Base-by-base conservation (phyloP, 2,113 vertebrate genomes). In the Antidorcas marsupialis region DNA sequence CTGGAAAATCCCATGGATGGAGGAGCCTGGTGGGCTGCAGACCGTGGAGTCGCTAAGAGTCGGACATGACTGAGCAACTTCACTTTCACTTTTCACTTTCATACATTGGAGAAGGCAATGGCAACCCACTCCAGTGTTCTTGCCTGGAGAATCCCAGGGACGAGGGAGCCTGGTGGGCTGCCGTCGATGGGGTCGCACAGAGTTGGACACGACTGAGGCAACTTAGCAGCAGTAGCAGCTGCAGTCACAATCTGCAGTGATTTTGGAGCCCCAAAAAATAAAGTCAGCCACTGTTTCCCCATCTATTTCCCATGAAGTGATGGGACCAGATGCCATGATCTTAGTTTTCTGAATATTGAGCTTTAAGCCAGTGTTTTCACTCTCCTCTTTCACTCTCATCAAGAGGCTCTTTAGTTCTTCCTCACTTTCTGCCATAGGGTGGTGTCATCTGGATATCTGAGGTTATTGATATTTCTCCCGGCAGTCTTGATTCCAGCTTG, bases 271-370 rank as follows among this genome's bases (percentile, higher is more conserved):
- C 4, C 0, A 0, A 2, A 67, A 67, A 67, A n/a, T 67, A 19
- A n/a, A 67, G 8, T 67, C 8, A 0, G 17, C 0, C 64, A 67
- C 4, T 67, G 64, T 67, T 67, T 67, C 64, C 2, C n/a, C 64
- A 36, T 71, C n/a, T 71, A 23, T 36, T 71, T 71, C 5, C 64
- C 64, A 36, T 71, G 64, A 36, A 36, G 19, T 36, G 64, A 71
- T 71, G 64, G 64, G n/a, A 71, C 0, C 0, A 0, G 9, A 12
- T 71, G 4, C n/a, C n/a, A 71, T 36, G n/a, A 36, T 71, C n/a
- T 71, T 36, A 1, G n/a, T 36, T 71, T 36, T 71, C n/a, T 71
- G 9, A 71, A 71, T 36, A 19, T 36, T 36, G 19, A 71, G 1
- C 4, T 71, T 71, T 21, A 71, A 21, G n/a, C 64, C n/a, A 71